Evolutionary conservation across 2,113 vertebrate genomes (phyloP), one percentile per base, ranked within the genome.

Genomic region (Cnemophilus loriae): DNA sequence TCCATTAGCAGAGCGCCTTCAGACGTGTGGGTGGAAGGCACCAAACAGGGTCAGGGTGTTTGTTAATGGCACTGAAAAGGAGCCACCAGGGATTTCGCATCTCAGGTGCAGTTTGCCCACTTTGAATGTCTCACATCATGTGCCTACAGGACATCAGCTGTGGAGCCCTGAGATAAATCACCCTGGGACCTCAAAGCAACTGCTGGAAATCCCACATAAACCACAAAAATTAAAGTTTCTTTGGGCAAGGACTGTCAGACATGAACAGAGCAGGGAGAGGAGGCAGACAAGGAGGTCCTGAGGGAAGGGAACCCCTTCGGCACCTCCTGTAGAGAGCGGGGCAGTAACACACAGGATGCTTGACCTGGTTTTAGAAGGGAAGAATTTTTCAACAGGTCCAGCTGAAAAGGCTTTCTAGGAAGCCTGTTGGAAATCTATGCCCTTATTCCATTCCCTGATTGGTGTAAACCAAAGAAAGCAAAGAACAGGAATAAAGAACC

Each of bases 11-110:
- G 32, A 52, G 79, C 26, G 42, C 71, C 79, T 22, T 71, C 87
- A 95, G 93, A 92, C 76, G 5, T 32, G 96, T 93, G 83, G 96
- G 93, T 60, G 93, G 93, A 60, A 96, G 84, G 85, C 6, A 95
- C 90, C 92, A 88, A 78, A 60, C 82, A 7, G 94, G 92, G 95
- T 88, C 85, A 93, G 76, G 49, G 44, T 0, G 12, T 41, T 95
- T 1, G 9, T 76, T 84, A 30, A 63, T 56, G 87, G 56, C 52
- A 17, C 53, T 13, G 37, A 59, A 49, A 37, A 84, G 41, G 65
- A 92, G 53, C 46, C 81, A 89, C 41, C 24, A 28, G 76, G 16
- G 79, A 81, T 70, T 92, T 80, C 53, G 46, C 27, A 65, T 50
- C 89, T 70, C 84, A 11, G n/a, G 19, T 28, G 61, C 49, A 27